Evolutionary conservation across 1,140 invertebrate species (phyloP).

Genomic region (Drosophila pseudoobscura): DNA sequence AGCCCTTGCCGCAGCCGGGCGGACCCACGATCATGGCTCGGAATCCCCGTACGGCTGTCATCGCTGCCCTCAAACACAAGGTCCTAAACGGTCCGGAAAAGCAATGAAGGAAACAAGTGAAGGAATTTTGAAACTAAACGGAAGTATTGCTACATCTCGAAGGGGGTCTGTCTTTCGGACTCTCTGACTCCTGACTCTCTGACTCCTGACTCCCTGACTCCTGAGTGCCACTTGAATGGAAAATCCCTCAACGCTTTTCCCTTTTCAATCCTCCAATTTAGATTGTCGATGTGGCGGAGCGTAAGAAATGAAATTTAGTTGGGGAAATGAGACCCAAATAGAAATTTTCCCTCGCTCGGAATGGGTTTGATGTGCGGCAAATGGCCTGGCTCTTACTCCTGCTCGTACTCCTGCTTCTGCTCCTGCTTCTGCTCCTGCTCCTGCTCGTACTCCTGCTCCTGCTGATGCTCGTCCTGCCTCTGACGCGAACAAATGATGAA

Average conservation of each 20-base stretch:
- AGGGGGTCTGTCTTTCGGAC: too few species aligned
- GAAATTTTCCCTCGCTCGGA: too few species aligned
- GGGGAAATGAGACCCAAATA: neutral
- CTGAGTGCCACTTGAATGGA: too few species aligned
- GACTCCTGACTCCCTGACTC: too few species aligned
- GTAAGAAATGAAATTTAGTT: slow-evolving; percentile 4
- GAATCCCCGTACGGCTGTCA: slow-evolving; percentile 13
- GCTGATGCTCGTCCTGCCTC: slow-evolving; percentile 37
- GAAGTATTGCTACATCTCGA: too few species aligned
- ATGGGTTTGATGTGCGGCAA: too few species aligned
- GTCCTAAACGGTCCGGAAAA: neutral
- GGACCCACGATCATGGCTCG: slow-evolving; percentile 37
- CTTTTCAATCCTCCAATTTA: too few species aligned
- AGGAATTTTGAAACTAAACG: slow-evolving; percentile 6
- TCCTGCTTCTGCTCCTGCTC: neutral
- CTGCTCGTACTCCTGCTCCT: slow-evolving; percentile 15
- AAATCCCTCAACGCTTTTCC: too few species aligned
- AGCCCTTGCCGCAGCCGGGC: slow-evolving; percentile 36
- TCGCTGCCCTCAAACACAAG: neutral
- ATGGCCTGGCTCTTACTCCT: too few species aligned
- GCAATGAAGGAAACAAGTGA: neutral
- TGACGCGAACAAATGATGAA: slow-evolving; percentile 71
- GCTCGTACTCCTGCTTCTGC: neutral
- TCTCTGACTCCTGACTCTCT: too few species aligned
- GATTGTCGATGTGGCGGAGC: neutral